A percentile compares a stretch with the other conserved stretches of the same genome.
Conservation (phyloP, 2,113 vertebrate genomes). For the Pedionomus torquatus region DNA sequence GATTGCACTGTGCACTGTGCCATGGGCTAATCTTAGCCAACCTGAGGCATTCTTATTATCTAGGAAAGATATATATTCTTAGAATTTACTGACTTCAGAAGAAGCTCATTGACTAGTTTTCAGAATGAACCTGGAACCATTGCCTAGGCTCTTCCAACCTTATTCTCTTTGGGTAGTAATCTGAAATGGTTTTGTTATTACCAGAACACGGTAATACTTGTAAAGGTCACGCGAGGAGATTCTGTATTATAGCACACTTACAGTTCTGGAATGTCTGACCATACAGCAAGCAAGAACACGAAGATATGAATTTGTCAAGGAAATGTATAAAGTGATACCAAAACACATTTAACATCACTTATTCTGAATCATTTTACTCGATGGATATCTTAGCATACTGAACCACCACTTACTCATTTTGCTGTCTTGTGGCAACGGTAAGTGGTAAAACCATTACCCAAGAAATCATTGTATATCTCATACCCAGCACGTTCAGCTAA, state of each 20-base stretch:
- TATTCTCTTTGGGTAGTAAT: neutral
- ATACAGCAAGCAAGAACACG: neutral
- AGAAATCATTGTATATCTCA: neutral
- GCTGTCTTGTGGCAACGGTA: neutral
- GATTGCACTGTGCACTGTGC: neutral
- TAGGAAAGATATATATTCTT: neutral
- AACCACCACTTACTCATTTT: neutral
- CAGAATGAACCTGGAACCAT: neutral
- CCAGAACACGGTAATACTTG: neutral
- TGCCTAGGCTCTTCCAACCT: neutral
- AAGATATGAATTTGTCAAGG: neutral
- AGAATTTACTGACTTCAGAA: neutral
- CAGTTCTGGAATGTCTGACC: neutral
- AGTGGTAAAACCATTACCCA: neutral
- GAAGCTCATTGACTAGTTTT: neutral
- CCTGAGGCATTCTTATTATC: neutral
- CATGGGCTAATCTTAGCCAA: neutral
- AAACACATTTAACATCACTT: neutral
- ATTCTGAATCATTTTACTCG: neutral
- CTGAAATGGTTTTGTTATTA: neutral
- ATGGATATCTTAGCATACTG: neutral
- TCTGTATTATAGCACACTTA: neutral
- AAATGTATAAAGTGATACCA: neutral
- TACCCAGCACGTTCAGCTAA: neutral
- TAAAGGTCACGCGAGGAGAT: neutral